phyloP scores from a whole-genome alignment of 2,797 vertebrate species.

The Sebastes cheni region DNA sequence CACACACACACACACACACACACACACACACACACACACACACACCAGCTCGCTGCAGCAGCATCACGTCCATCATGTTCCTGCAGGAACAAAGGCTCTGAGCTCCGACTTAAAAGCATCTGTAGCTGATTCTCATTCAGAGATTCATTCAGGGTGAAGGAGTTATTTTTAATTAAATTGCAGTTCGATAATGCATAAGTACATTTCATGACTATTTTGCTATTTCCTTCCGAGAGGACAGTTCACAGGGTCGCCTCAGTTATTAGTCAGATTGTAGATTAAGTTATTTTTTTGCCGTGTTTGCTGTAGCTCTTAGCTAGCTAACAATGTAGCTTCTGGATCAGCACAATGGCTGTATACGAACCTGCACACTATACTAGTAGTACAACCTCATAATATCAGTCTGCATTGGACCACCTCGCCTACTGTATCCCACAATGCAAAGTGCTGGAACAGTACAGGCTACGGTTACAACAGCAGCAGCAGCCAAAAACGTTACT shows the following conservation, averaged over 20 bases:
- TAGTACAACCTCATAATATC: too few relatives aligned
- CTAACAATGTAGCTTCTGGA: background rate
- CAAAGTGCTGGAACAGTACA: too few relatives aligned
- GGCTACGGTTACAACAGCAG: too few relatives aligned
- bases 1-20: conserved; percentile 1
- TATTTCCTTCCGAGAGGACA: fast-evolving
- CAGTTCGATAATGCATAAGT: background rate
- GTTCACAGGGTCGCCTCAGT: background rate
- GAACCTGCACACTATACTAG: too few relatives aligned
- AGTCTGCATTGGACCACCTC: too few relatives aligned
- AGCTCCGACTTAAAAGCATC: conserved; percentile 29
- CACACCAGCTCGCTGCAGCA: conserved; percentile 9
- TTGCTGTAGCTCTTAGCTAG: background rate
- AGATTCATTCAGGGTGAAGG: conserved; percentile 15
- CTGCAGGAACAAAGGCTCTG: conserved; percentile 58
- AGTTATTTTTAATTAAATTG: background rate
- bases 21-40: background rate
- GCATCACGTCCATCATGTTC: conserved; percentile 56
- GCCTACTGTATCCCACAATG: too few relatives aligned
- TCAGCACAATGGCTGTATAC: background rate
- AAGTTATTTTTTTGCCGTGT: background rate
- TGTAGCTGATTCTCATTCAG: conserved; percentile 28
- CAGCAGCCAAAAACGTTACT: too few relatives aligned
- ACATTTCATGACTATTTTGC: background rate
- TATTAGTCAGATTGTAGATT: background rate